Percentiles rank a stretch among this genome's conserved stretches.
These are phyloP conservation scores for Carterocephalus palaemon DNA, from an alignment of 2,888 invertebrate species.

Conservation along the genomic window DNA sequence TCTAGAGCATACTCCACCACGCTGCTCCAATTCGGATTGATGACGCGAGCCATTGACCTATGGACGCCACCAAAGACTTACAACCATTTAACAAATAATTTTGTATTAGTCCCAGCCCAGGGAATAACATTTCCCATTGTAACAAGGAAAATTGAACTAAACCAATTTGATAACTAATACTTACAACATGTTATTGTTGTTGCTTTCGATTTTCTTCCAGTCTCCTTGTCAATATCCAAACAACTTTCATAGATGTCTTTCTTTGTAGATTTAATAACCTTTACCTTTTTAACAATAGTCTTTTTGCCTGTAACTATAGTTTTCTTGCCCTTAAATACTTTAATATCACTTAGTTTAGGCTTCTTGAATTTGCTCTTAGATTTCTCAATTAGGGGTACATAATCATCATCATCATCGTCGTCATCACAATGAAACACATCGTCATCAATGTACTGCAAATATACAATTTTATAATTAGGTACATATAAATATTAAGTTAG, in stretches of 20 bases:
- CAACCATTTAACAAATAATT: too few species aligned
- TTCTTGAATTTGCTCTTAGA: conserved; percentile 60
- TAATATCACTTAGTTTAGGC: conserved; percentile 61
- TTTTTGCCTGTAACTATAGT: conserved; percentile 46
- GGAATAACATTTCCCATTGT: too few species aligned
- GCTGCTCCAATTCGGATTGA: too few species aligned
- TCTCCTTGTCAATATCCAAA: conserved; percentile 28
- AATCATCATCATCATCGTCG: conserved; percentile 65
- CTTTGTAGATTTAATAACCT: conserved; percentile 55
- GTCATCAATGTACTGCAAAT: conserved; percentile 65
- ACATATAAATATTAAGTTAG: too few species aligned
- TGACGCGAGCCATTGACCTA: too few species aligned
- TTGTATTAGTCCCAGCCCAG: too few species aligned
- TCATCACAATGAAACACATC: conserved; percentile 55
- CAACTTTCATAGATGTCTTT: conserved; percentile 39
- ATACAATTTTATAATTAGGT: conserved; percentile 25
- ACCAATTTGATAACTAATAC: conserved; percentile 33
- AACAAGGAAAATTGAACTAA: neutral
- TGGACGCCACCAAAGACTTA: too few species aligned
- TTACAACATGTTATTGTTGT: conserved; percentile 74
- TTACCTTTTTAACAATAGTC: conserved; percentile 58
- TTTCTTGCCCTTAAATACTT: conserved; percentile 64
- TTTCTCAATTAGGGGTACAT: conserved; percentile 59
- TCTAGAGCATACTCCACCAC: too few species aligned
- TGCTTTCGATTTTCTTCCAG: conserved; percentile 47